phyloP scores from a whole-genome alignment of 2,113 vertebrate genomes.

The Corapipo altera region DNA sequence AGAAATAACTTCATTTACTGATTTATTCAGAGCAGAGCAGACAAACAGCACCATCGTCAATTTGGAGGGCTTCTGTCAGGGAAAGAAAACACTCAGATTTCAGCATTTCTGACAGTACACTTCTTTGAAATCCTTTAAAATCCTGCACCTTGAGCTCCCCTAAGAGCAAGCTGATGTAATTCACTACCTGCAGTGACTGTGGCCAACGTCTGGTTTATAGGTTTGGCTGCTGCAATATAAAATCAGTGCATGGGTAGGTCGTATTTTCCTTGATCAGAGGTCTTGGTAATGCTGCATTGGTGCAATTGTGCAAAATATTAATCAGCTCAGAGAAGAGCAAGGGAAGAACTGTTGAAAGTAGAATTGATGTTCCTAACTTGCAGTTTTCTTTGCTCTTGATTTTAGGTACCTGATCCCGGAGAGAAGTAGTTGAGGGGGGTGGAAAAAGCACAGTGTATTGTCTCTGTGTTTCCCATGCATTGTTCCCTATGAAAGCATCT shows the following conservation, averaged over 20 bases:
- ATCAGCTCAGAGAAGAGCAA: neutral
- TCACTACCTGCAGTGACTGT: neutral
- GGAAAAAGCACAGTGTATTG: neutral
- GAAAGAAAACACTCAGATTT: slow-evolving; percentile 28
- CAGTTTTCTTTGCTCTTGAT: neutral
- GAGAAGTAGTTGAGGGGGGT: neutral
- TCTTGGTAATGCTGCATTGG: neutral
- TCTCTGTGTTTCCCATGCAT: slow-evolving; percentile 42
- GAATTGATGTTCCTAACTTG: neutral
- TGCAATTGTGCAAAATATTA: neutral
- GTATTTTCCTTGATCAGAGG: neutral
- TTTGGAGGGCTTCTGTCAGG: neutral
- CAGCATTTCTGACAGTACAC: neutral
- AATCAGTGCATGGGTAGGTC: neutral
- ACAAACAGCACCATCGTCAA: neutral
- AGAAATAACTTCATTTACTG: neutral
- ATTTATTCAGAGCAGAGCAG: neutral
- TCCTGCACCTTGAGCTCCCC: neutral
- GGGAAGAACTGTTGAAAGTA: neutral
- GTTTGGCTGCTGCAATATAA: neutral
- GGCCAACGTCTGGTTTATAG: neutral
- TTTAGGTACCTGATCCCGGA: slow-evolving; percentile 35
- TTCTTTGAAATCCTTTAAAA: slow-evolving; percentile 30
- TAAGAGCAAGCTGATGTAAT: neutral
- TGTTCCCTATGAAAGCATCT: slow-evolving; percentile 68